Conservation (phyloP, 2,113 vertebrate genomes). For the Gambusia holbrooki region DNA sequence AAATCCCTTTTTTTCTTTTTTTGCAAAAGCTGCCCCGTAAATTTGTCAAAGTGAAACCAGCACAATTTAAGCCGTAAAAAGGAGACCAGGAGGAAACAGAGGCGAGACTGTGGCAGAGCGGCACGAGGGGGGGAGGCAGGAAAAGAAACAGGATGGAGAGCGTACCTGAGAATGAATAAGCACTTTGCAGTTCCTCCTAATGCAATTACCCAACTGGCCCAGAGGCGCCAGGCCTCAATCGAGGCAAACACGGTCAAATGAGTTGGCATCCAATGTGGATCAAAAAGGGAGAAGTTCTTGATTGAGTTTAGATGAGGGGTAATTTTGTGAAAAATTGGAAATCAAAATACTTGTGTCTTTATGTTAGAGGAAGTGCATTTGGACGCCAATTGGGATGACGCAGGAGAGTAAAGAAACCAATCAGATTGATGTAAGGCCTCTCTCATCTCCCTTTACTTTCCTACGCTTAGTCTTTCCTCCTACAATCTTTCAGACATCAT, state of each 20-base stretch:
- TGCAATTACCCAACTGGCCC: slow-evolving; percentile 63
- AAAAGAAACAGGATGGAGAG: slow-evolving; percentile 44
- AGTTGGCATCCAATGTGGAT: slow-evolving; percentile 39
- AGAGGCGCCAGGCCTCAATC: slow-evolving; percentile 46
- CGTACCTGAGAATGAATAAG: slow-evolving; percentile 63
- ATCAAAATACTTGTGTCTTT: slow-evolving; percentile 50
- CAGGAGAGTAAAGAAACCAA: slow-evolving; percentile 35
- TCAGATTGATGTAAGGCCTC: slow-evolving; percentile 30
- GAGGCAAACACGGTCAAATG: slow-evolving; percentile 40
- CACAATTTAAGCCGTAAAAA: not conserved
- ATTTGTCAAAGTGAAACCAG: slow-evolving; percentile 15
- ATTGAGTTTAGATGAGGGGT: slow-evolving; percentile 69
- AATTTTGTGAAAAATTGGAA: slow-evolving; percentile 47
- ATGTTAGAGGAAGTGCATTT: slow-evolving; percentile 40
- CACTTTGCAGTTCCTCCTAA: slow-evolving; percentile 54
- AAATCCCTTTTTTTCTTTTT: no score
- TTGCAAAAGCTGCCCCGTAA: not conserved
- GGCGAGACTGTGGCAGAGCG: slow-evolving; percentile 52
- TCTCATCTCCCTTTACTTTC: not conserved
- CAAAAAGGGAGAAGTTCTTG: slow-evolving; percentile 73
- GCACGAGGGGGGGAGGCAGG: slow-evolving; percentile 16
- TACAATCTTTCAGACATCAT: slow-evolving; percentile 46
- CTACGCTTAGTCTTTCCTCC: slow-evolving; percentile 8
- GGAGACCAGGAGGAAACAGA: slow-evolving; percentile 41
- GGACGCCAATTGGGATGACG: slow-evolving; percentile 46